Evolutionary conservation across 1,140 invertebrate genomes (phyloP).

Genomic region (Drosophila sturtevanti): DNA sequence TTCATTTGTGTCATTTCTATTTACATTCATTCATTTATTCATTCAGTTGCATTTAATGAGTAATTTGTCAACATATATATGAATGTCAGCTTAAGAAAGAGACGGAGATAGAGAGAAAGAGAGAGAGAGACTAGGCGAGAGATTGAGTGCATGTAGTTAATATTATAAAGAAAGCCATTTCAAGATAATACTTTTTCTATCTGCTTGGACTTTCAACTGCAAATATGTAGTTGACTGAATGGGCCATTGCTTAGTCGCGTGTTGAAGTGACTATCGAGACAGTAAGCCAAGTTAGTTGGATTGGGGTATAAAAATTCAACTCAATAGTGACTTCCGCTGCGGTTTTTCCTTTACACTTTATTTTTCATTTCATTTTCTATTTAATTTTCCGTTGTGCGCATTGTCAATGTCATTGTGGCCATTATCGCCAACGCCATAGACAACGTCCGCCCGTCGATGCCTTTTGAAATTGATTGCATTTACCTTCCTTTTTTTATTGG

Average conservation of each 20-base stretch:
- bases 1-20: not conserved
- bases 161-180: not conserved
- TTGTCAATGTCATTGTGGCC: conserved; percentile 39
- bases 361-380: conserved; percentile 44
- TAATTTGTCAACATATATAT: not conserved
- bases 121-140: not conserved
- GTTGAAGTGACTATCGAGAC: conserved; percentile 17
- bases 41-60: not conserved
- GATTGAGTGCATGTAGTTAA: not conserved
- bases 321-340: conserved; percentile 38
- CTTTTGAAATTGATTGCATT: conserved; percentile 77
- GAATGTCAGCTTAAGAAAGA: not conserved
- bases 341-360: conserved; percentile 21
- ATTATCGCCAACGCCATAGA: conserved; percentile 36
- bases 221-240: not conserved
- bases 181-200: conserved; percentile 13
- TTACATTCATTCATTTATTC: conserved; percentile 53
- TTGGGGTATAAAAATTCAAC: not conserved
- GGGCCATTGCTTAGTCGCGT: conserved; percentile 7
- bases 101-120: not conserved
- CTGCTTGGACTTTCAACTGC: conserved; percentile 2
- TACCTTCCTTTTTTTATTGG: conserved; percentile 64
- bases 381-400: conserved; percentile 64
- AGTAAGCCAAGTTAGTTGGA: conserved; percentile 1
- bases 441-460: not conserved